Percentiles rank a stretch among this genome's conserved stretches.
These are phyloP conservation scores for Didymodactylos carnosus DNA, from an alignment of 2,888 invertebrate species.

Conservation along the genomic window DNA sequence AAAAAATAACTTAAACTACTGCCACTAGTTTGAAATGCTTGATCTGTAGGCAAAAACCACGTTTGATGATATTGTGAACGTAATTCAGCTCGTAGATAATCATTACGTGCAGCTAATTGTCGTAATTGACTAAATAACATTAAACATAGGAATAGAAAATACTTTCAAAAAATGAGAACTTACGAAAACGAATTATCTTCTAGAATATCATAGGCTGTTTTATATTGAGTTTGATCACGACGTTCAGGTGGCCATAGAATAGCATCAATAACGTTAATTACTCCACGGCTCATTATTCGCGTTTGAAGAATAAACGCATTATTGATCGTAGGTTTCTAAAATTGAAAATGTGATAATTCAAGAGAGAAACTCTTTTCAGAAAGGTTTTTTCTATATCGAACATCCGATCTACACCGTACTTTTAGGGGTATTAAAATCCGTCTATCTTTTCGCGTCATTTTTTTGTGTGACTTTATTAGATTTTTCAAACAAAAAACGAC, in stretches of 20 bases:
- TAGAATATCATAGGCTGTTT: background rate
- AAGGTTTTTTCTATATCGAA: too few species aligned
- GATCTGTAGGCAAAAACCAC: background rate
- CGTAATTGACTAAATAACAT: background rate
- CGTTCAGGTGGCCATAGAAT: background rate
- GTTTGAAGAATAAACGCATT: background rate
- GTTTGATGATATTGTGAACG: background rate
- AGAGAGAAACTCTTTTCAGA: too few species aligned
- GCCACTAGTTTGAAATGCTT: background rate
- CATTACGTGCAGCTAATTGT: background rate
- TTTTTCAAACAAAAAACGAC: too few species aligned
- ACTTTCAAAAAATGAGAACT: background rate
- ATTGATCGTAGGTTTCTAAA: background rate
- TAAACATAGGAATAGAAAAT: background rate
- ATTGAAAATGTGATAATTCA: background rate
- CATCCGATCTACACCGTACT: too few species aligned
- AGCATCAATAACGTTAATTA: background rate
- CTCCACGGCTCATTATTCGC: background rate
- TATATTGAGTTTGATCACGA: background rate
- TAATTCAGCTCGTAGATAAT: background rate
- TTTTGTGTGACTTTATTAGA: too few species aligned
- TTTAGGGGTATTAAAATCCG: too few species aligned
- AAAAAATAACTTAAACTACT: background rate
- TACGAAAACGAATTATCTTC: background rate
- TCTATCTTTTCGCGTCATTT: too few species aligned